Evolutionary conservation across 2,797 vertebrate genomes (phyloP).

Genomic region (Molossus molossus): DNA sequence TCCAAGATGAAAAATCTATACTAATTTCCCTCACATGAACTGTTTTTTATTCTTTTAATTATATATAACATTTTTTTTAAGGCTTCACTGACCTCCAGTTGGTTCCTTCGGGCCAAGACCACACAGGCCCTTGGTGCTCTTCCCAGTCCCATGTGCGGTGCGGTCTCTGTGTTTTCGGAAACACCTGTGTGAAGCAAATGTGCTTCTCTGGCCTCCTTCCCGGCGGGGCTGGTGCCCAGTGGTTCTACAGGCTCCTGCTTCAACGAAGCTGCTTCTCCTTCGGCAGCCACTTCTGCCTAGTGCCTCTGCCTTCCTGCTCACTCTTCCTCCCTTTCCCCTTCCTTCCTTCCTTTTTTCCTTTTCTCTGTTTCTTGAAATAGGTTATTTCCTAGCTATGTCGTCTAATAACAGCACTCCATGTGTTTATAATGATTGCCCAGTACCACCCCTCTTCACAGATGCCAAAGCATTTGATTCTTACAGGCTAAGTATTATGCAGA

Average conservation of each 20-base stretch:
- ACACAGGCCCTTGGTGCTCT: constrained; percentile 58
- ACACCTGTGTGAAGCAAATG: neutral
- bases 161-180: neutral
- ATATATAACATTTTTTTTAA: constrained; percentile 43
- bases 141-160: neutral
- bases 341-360: neutral
- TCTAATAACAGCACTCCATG: neutral
- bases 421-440: neutral
- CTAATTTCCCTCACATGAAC: constrained; percentile 75
- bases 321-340: neutral
- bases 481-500: neutral
- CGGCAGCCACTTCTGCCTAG: neutral
- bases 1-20: constrained; percentile 78
- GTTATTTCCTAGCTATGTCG: neutral
- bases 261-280: neutral
- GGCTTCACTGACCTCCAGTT: constrained; percentile 38
- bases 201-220: neutral
- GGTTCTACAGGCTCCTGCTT: neutral
- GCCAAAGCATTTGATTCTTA: neutral
- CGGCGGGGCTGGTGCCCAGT: neutral
- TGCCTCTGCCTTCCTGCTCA: neutral
- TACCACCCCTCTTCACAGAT: neutral
- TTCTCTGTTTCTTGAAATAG: neutral
- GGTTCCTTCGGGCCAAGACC: constrained; percentile 71
- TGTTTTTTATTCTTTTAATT: constrained; percentile 80